Conservation (phyloP, 2,113 vertebrate species). For the Mustela nigripes region DNA sequence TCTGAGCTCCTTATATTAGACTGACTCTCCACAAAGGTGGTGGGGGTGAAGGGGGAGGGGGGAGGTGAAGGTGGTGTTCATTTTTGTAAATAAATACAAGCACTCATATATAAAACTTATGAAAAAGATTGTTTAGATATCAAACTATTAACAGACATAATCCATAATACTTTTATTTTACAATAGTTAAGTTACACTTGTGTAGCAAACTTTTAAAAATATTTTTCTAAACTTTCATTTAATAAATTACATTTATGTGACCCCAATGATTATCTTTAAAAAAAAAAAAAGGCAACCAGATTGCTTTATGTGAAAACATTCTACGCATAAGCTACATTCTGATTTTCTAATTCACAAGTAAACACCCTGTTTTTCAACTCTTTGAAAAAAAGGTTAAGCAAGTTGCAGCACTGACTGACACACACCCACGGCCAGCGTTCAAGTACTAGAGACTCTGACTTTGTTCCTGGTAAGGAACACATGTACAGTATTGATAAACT, state of each 20-base stretch:
- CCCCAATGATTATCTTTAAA: not conserved
- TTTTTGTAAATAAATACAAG: constrained; percentile 41
- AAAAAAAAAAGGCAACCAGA: not conserved
- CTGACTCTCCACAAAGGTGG: not conserved
- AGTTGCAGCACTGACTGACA: not conserved
- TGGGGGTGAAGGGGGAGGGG: too few relatives aligned
- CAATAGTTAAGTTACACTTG: not conserved
- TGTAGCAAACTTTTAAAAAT: not conserved
- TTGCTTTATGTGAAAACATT: not conserved
- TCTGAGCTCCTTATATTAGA: not conserved
- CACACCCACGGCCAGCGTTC: not conserved
- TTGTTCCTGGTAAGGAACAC: not conserved
- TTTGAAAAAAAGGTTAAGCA: not conserved
- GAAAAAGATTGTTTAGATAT: not conserved
- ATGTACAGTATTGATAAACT: not conserved
- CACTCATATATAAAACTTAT: not conserved
- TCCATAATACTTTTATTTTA: not conserved
- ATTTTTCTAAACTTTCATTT: not conserved
- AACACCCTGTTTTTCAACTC: constrained; percentile 24
- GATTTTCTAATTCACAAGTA: not conserved
- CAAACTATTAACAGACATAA: not conserved
- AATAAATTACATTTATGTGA: constrained; percentile 38
- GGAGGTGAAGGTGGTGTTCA: not conserved
- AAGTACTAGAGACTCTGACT: not conserved
- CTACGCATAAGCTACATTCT: not conserved